Percentiles rank a stretch among this genome's conserved stretches.
phyloP scores from a whole-genome alignment of 2,888 invertebrate species.

The Furcula furcula region DNA sequence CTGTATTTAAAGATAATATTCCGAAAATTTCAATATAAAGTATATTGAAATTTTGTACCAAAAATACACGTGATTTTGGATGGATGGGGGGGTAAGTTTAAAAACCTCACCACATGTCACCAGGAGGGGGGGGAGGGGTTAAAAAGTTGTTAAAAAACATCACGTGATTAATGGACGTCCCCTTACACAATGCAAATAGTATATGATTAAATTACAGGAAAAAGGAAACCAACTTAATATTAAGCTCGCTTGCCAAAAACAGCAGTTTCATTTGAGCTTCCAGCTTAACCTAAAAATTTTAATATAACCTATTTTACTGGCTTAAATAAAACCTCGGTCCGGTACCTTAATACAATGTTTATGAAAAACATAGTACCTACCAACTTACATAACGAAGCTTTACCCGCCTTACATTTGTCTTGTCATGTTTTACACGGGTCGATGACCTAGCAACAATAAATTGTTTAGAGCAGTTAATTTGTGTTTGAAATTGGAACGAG shows the following conservation, averaged over 20 bases:
- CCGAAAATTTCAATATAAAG: too few species aligned
- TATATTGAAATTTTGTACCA: too few species aligned
- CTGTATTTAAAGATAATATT: too few species aligned
- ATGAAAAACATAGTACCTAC: neutral
- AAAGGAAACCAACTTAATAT: too few species aligned
- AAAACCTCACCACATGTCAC: too few species aligned
- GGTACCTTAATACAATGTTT: neutral
- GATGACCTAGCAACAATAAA: neutral
- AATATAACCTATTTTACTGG: neutral
- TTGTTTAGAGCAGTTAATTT: neutral
- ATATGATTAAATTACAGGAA: neutral
- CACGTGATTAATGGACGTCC: too few species aligned
- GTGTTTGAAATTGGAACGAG: neutral
- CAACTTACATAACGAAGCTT: neutral
- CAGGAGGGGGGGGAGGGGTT: too few species aligned
- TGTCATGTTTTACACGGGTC: neutral
- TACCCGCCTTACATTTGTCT: neutral
- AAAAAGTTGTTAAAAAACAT: too few species aligned
- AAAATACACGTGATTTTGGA: too few species aligned
- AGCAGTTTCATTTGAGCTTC: neutral
- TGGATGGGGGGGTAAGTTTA: too few species aligned
- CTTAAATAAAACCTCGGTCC: neutral
- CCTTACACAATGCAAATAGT: too few species aligned
- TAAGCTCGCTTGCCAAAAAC: constrained; percentile 3
- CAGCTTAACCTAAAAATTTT: neutral